These are phyloP conservation scores for Rhopalosiphum maidis DNA, from an alignment of 1,140 invertebrate species.

Conservation along the genomic window DNA sequence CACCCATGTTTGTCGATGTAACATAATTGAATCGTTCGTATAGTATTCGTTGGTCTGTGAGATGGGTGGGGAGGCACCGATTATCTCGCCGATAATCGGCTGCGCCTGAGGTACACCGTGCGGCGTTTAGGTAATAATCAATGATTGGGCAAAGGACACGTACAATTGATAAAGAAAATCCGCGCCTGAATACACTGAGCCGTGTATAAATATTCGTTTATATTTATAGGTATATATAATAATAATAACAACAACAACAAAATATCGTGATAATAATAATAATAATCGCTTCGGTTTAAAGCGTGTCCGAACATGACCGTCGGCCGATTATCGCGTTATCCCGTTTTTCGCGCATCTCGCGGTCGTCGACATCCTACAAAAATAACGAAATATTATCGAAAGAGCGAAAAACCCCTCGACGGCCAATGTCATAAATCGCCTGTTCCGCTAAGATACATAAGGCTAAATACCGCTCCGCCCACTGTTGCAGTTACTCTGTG, in stretches of 20 bases:
- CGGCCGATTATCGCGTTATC: constrained; percentile 35
- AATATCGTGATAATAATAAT: constrained; percentile 20
- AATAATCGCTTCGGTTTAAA: constrained; percentile 22
- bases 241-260: constrained; percentile 16
- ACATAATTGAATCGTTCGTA: neutral
- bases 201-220: neutral
- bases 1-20: neutral
- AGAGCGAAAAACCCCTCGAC: neutral
- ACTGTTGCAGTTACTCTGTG: neutral
- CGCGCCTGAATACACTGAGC: neutral
- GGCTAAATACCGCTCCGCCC: neutral
- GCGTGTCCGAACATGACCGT: constrained; percentile 32
- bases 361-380: constrained; percentile 42
- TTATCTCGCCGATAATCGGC: neutral
- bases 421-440: neutral
- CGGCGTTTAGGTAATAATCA: constrained; percentile 23
- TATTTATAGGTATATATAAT: neutral
- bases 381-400: neutral
- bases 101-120: neutral
- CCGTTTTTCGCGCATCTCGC: constrained; percentile 6
- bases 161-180: constrained; percentile 18
- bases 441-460: neutral
- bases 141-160: constrained; percentile 11
- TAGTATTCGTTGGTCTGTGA: neutral
- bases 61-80: neutral